Conservation (phyloP, 2,797 vertebrate species). For the Labroides dimidiatus region DNA sequence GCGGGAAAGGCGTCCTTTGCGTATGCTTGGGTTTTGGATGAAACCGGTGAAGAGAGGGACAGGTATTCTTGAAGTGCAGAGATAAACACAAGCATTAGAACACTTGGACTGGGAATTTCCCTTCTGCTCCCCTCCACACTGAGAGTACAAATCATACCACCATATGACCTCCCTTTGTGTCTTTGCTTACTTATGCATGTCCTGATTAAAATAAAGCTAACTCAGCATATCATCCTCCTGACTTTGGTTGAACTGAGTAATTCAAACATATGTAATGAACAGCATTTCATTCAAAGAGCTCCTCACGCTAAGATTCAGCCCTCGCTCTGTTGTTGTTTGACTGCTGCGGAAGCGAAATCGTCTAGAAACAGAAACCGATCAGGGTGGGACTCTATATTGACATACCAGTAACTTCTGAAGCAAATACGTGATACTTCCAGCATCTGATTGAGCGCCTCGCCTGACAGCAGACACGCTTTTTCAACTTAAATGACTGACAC, state of each 20-base stretch:
- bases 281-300: neutral
- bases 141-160: neutral
- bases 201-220: no score
- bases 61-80: conserved; percentile 80
- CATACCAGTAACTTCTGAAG: conserved; percentile 46
- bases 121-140: neutral
- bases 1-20: conserved; percentile 98
- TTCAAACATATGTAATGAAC: neutral
- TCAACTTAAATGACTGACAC: conserved; percentile 5
- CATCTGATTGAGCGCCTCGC: conserved; percentile 25
- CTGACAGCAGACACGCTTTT: conserved; percentile 9
- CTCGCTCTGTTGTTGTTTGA: conserved; percentile 30
- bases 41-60: conserved; percentile 98
- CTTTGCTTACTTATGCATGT: no score
- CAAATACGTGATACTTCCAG: conserved; percentile 10
- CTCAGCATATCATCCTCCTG: no score
- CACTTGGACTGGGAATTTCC: neutral
- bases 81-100: neutral
- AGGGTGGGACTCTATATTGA: conserved; percentile 47
- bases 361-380: conserved; percentile 68
- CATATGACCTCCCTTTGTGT: neutral
- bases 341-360: conserved; percentile 56
- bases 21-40: conserved; percentile 98
- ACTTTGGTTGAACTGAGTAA: neutral
- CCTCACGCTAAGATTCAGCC: neutral